phyloP scores from a whole-genome alignment of 2,888 invertebrate genomes.

The Synanthedon vespiformis region DNA sequence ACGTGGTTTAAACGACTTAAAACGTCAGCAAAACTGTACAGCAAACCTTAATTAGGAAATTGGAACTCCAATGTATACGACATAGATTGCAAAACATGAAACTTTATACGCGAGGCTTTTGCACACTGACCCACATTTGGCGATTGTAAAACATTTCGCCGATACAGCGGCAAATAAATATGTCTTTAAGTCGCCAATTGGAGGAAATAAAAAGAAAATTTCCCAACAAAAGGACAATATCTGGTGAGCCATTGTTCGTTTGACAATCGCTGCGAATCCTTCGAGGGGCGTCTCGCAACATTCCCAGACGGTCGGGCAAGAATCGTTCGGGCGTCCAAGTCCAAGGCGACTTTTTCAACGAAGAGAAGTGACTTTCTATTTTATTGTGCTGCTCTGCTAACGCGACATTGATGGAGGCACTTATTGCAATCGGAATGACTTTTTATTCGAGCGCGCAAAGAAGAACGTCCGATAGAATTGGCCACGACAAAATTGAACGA shows the following conservation, averaged over 20 bases:
- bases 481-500: constrained; percentile 36
- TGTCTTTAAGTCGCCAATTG: neutral
- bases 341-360: constrained; percentile 24
- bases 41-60: neutral
- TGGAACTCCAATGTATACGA: neutral
- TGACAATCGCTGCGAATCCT: constrained; percentile 14
- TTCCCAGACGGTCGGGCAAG: constrained; percentile 3
- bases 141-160: neutral
- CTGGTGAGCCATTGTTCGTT: constrained; percentile 13
- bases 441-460: constrained; percentile 32
- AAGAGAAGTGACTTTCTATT: constrained; percentile 57
- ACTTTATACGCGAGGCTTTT: neutral
- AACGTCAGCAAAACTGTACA: neutral
- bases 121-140: neutral
- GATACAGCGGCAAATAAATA: neutral
- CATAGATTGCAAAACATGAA: neutral
- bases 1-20: constrained; percentile 13
- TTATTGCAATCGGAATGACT: constrained; percentile 53
- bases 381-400: constrained; percentile 59
- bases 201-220: neutral
- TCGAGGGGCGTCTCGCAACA: constrained; percentile 7
- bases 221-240: neutral
- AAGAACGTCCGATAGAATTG: constrained; percentile 26
- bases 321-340: constrained; percentile 5
- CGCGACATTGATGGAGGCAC: constrained; percentile 61